Percentiles rank a stretch among this genome's conserved stretches.
phyloP scores from a whole-genome alignment of 2,888 invertebrate species.

The Hetaerina titia region DNA sequence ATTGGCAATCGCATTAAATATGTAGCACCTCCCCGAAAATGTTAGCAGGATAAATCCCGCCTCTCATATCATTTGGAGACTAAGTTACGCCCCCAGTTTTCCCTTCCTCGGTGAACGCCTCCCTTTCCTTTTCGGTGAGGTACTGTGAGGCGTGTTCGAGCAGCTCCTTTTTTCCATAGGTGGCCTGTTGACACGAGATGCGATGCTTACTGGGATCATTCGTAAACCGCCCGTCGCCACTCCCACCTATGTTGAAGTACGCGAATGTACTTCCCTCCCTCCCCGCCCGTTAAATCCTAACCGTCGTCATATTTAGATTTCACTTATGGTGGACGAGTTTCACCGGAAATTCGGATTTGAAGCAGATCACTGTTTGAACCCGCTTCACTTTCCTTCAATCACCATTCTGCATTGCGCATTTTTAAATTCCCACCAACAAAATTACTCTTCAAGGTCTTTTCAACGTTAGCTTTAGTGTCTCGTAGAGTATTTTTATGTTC shows the following conservation, averaged over 20 bases:
- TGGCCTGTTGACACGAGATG: conserved; percentile 12
- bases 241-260: conserved; percentile 14
- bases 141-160: background rate
- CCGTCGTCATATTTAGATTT: background rate
- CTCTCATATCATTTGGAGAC: background rate
- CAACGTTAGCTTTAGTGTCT: no score
- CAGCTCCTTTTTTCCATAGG: background rate
- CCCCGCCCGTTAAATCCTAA: background rate
- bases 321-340: background rate
- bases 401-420: background rate
- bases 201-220: background rate
- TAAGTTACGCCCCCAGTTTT: background rate
- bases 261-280: background rate
- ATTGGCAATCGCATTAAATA: no score
- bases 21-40: background rate
- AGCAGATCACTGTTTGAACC: background rate
- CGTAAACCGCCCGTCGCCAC: background rate
- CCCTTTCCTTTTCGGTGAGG: background rate
- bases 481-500: no score
- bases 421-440: background rate
- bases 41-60: background rate
- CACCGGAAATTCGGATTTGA: background rate
- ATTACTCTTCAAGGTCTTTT: background rate
- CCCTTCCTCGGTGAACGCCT: background rate
- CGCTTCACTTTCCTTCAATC: background rate